Base-by-base conservation (phyloP, 2,888 invertebrate species). In the Pyrgus malvae region DNA sequence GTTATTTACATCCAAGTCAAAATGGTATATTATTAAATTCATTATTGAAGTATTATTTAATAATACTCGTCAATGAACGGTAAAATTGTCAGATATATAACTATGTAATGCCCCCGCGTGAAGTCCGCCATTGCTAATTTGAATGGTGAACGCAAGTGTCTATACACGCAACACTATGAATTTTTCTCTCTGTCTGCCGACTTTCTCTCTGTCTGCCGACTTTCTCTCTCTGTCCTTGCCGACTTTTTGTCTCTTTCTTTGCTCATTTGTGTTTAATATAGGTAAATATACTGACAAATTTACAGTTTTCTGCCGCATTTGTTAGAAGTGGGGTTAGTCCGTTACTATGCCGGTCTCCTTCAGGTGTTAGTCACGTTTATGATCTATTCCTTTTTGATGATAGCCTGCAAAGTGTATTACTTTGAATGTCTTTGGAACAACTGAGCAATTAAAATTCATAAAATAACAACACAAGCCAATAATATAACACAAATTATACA, bases 311-410 rank as follows among this genome's bases (percentile, higher is more conserved):
- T 56, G 58, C 68, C 61, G 67, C 44, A 25, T 69, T 67, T 65
- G 60, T 71, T 64, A 68, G 65, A 67, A 62, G 65, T 59, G 68
- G 68, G 69, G 12, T 76, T 69, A 68, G 65, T 41, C 64, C 63
- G 58, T 59, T 54, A 51, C 27, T 58, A 60, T 68, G 70, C 70
- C 66, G 68, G 56, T 64, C 74, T 70, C 75, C 71, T 58, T 76
- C 78, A 74, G 68, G 73, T 70, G 65, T 69, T 69, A 76, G 68
- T 74, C 75, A 77, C 71, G 67, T 64, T n/a, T 67, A 69, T 68
- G 70, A 70, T 67, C 76, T 82, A 84, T 72, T 85, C 85, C 81
- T 85, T 85, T 81, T 83, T 86, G 78, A 75, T 76, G 74, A 76
- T 76, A 68, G 80, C 78, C 87, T 87, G 86, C 70, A 87, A 87